Percentiles rank a stretch among this genome's conserved stretches.
Conservation (phyloP, 2,888 invertebrate genomes). For the Deroplatys truncata region DNA sequence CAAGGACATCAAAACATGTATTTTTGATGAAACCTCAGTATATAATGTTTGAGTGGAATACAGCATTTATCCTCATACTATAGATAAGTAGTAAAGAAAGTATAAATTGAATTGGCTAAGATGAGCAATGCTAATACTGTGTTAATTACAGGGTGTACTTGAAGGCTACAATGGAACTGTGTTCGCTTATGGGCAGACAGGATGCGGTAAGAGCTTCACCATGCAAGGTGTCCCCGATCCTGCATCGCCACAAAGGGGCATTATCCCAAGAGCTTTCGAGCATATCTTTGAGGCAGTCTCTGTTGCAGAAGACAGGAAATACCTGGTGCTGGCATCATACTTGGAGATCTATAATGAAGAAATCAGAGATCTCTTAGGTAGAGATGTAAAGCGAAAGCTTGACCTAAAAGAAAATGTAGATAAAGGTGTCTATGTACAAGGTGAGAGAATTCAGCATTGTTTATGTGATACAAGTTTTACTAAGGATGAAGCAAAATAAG, state of each 20-base stretch:
- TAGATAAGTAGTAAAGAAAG: too few species aligned
- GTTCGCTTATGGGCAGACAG: constrained; percentile 91
- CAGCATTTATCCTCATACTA: too few species aligned
- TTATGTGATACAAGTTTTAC: not conserved
- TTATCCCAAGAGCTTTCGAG: constrained; percentile 77
- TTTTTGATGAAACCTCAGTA: too few species aligned
- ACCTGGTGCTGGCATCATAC: constrained; percentile 72
- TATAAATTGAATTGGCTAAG: too few species aligned
- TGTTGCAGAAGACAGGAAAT: constrained; percentile 65
- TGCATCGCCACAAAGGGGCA: constrained; percentile 50
- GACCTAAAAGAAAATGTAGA: constrained; percentile 65
- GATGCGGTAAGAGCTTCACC: constrained; percentile 86
- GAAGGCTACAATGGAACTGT: constrained; percentile 92
- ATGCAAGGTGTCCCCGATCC: constrained; percentile 70
- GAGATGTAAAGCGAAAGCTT: constrained; percentile 54
- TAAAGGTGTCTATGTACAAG: constrained; percentile 61
- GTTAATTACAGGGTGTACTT: constrained; percentile 61
- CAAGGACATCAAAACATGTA: too few species aligned
- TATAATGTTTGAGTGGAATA: too few species aligned
- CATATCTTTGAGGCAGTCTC: constrained; percentile 84
- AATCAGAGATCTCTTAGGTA: constrained; percentile 63
- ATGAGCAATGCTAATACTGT: too few species aligned
- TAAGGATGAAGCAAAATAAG: not conserved
- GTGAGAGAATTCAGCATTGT: constrained; percentile 39
- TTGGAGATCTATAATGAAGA: constrained; percentile 84